phyloP scores from a whole-genome alignment of 2,113 vertebrate species.

The Nibea albiflora region DNA sequence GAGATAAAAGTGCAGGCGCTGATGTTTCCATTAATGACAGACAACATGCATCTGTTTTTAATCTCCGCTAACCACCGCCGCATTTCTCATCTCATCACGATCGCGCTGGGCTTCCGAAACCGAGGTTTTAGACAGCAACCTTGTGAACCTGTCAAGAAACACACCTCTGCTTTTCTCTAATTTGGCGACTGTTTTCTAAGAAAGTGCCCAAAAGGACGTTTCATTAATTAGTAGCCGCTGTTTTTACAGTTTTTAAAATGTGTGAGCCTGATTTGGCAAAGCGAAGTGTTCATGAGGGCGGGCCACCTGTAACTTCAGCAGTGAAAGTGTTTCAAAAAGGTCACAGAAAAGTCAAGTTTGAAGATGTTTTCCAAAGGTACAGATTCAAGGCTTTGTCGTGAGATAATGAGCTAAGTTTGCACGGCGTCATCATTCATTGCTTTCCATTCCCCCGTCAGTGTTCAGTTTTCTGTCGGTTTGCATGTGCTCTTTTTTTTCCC shows the following conservation, averaged over 20 bases:
- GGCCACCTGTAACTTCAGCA: constrained; percentile 1
- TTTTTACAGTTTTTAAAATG: neutral
- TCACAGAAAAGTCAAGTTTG: neutral
- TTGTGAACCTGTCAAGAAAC: constrained; percentile 28
- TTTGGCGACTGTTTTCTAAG: neutral
- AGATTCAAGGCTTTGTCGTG: constrained; percentile 5
- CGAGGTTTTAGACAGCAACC: constrained; percentile 24
- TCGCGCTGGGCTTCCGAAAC: constrained; percentile 12
- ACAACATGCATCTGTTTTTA: constrained; percentile 53
- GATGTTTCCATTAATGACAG: constrained; percentile 61
- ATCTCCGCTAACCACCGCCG: constrained; percentile 45
- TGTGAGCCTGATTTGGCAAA: neutral
- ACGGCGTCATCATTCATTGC: neutral
- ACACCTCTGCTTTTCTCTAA: neutral
- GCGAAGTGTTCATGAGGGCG: neutral
- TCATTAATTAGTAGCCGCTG: constrained; percentile 10
- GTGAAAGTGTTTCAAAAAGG: constrained; percentile 3
- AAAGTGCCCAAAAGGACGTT: constrained; percentile 12
- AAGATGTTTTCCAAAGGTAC: neutral
- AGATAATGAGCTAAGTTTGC: constrained; percentile 15
- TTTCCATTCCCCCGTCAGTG: neutral
- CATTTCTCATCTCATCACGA: constrained; percentile 1
- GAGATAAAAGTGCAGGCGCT: constrained; percentile 52
- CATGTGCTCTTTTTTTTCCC: neutral
- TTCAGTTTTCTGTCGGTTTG: constrained; percentile 38